Percentiles rank a stretch among this genome's conserved stretches.
Evolutionary conservation across 2,888 invertebrate genomes (phyloP).

Genomic region (Coelopa pilipes): DNA sequence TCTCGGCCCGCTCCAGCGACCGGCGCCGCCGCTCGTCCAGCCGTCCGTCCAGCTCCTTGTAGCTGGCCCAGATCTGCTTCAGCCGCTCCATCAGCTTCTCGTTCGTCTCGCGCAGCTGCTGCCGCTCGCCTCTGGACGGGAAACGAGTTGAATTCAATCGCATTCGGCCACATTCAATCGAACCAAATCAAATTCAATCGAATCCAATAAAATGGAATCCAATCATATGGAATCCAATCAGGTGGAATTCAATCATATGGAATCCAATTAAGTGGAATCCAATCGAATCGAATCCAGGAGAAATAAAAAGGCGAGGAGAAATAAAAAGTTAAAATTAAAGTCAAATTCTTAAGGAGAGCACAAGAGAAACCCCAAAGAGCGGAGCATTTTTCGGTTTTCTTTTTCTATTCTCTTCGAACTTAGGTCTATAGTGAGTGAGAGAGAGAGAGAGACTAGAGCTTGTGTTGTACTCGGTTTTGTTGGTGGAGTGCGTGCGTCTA

Average conservation of each 20-base stretch:
- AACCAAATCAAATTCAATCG: neutral
- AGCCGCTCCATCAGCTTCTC: constrained; percentile 65
- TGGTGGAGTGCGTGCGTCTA: neutral
- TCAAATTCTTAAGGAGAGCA: neutral
- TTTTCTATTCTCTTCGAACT: neutral
- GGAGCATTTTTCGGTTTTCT: constrained; percentile 42
- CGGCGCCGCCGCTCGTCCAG: constrained; percentile 38
- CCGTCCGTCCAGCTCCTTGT: constrained; percentile 56
- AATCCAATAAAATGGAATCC: too few species aligned
- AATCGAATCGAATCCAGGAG: neutral
- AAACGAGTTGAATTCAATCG: too few species aligned
- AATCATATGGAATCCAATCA: too few species aligned
- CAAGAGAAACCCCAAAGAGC: constrained; percentile 11
- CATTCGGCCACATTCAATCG: too few species aligned
- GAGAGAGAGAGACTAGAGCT: too few species aligned
- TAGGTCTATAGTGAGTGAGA: too few species aligned
- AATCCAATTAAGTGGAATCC: neutral
- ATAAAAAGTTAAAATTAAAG: neutral
- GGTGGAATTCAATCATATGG: too few species aligned
- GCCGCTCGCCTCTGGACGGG: constrained; percentile 58
- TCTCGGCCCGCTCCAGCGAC: neutral
- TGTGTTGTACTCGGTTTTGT: neutral
- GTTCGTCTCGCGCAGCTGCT: constrained; percentile 62
- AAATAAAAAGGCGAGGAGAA: constrained; percentile 19
- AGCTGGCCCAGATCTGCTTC: constrained; percentile 64